Evolutionary conservation across 2,888 invertebrate genomes (phyloP).

Genomic region (Anticlea derivata): DNA sequence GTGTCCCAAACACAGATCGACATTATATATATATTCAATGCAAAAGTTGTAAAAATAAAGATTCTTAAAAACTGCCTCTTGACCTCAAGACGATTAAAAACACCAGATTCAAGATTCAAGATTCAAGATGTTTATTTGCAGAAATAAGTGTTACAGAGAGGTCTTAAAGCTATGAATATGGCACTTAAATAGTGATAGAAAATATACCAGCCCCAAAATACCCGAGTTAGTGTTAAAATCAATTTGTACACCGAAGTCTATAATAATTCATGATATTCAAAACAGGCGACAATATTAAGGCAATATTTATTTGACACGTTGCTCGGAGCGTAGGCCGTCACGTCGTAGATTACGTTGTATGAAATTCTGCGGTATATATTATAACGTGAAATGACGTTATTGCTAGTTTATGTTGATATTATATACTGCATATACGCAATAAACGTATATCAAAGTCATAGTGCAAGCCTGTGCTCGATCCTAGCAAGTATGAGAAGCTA

Average conservation of each 20-base stretch:
- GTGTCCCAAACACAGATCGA: too few relatives aligned
- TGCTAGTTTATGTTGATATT: constrained; percentile 42
- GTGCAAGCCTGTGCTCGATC: constrained; percentile 28
- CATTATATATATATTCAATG: too few relatives aligned
- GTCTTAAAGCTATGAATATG: too few relatives aligned
- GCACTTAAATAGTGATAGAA: too few relatives aligned
- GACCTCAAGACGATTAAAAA: too few relatives aligned
- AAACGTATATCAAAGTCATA: constrained; percentile 50
- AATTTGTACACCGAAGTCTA: constrained; percentile 1
- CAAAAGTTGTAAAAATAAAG: too few relatives aligned
- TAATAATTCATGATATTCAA: constrained; percentile 30
- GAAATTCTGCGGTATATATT: constrained; percentile 61
- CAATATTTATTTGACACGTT: constrained; percentile 59
- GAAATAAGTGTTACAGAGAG: too few relatives aligned
- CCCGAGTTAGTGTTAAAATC: not conserved
- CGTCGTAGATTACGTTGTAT: constrained; percentile 56
- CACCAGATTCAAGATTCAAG: too few relatives aligned
- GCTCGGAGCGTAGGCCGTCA: constrained; percentile 47
- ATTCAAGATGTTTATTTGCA: too few relatives aligned
- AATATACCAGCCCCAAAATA: too few relatives aligned
- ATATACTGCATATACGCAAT: constrained; percentile 31
- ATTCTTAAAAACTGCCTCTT: too few relatives aligned
- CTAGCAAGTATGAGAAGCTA: not conserved
- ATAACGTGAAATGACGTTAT: constrained; percentile 55
- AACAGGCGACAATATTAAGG: constrained; percentile 34